These are phyloP conservation scores for Aporophyla nigra DNA, from an alignment of 2,888 invertebrate species.

Conservation along the genomic window DNA sequence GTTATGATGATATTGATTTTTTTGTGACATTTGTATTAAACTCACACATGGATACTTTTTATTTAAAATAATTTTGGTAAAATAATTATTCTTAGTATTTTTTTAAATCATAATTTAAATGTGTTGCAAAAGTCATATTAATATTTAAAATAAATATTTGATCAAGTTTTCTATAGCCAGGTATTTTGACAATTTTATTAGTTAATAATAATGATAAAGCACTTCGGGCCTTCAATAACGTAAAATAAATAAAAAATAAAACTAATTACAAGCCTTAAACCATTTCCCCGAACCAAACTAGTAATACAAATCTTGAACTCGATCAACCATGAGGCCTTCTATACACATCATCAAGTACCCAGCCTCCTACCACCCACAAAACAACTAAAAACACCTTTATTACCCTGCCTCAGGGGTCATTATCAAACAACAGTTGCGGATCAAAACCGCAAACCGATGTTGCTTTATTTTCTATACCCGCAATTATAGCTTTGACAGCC, in stretches of 20 bases:
- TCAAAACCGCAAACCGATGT: slow-evolving; percentile 74
- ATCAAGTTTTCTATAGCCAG: not conserved
- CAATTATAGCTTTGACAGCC: slow-evolving; percentile 90
- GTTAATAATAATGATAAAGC: not conserved
- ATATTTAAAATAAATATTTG: not conserved
- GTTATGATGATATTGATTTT: not conserved
- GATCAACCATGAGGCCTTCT: slow-evolving; percentile 85
- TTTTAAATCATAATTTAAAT: not conserved
- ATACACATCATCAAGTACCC: slow-evolving; percentile 78
- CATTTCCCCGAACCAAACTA: slow-evolving; percentile 83
- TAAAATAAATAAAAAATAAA: slow-evolving; percentile 75
- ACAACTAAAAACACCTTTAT: slow-evolving; percentile 63
- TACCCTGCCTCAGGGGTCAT: slow-evolving; percentile 64
- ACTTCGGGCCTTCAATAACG: not conserved
- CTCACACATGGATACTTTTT: not conserved
- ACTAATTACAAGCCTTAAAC: slow-evolving; percentile 80
- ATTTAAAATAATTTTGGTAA: not conserved
- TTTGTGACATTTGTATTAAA: slow-evolving; percentile 11
- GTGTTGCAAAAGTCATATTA: not conserved
- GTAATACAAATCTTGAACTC: slow-evolving; percentile 85
- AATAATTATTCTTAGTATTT: not conserved
- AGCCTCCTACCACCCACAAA: slow-evolving; percentile 60
- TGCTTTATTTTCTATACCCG: slow-evolving; percentile 85
- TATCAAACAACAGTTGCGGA: slow-evolving; percentile 54
- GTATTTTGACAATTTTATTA: not conserved